These are phyloP conservation scores for Trypoxylus dichotomus DNA, from an alignment of 1,140 invertebrate species.

Conservation along the genomic window DNA sequence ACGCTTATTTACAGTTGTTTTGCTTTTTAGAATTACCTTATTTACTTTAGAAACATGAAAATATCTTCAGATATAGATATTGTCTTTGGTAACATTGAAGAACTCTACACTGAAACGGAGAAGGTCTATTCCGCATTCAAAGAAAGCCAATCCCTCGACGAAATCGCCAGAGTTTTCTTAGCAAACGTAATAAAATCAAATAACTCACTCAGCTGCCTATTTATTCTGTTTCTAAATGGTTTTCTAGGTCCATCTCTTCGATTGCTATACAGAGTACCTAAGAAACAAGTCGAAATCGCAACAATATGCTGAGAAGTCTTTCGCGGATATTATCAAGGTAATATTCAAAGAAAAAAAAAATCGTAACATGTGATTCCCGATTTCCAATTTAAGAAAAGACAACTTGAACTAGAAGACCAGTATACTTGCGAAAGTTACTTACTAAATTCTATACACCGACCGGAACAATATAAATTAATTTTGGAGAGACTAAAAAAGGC, in stretches of 20 bases:
- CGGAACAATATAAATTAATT: conserved; percentile 45
- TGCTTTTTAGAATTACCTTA: background rate
- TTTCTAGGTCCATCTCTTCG: background rate
- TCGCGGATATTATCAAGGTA: background rate
- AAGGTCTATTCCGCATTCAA: conserved; percentile 35
- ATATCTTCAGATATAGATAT: background rate
- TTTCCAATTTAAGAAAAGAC: conserved; percentile 37
- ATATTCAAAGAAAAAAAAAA: background rate
- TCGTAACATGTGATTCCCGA: too few species aligned
- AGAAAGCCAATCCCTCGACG: conserved; percentile 29
- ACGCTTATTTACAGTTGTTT: too few species aligned
- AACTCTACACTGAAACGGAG: conserved; percentile 38
- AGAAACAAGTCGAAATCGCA: background rate
- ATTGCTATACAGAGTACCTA: background rate
- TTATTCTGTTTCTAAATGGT: background rate
- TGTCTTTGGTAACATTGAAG: conserved; percentile 41
- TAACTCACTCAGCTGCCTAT: background rate
- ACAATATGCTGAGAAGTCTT: background rate
- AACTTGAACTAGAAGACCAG: conserved; percentile 41
- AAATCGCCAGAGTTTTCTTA: conserved; percentile 41
- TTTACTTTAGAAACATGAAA: background rate
- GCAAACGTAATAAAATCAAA: conserved; percentile 34
- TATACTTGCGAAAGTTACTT: conserved; percentile 43
- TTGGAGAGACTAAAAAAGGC: conserved; percentile 44
- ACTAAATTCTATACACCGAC: conserved; percentile 44